Evolutionary conservation across 2,888 invertebrate species (phyloP).

Genomic region (Campoletis raptor): DNA sequence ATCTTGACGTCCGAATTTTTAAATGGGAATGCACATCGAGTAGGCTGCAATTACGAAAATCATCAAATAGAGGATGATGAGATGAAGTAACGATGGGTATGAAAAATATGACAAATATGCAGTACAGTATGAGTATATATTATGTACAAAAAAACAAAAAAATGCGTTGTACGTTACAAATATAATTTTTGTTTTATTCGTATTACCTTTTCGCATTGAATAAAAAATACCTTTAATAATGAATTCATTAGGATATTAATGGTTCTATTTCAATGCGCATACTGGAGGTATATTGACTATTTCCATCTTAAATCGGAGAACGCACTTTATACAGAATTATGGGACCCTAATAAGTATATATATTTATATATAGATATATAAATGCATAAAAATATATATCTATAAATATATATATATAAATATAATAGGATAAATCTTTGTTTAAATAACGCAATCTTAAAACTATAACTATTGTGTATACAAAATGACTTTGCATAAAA

Average conservation of each 20-base stretch:
- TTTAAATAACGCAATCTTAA: conserved; percentile 77
- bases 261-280: conserved; percentile 76
- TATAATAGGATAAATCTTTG: conserved; percentile 76
- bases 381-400: not conserved
- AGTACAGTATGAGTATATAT: conserved; percentile 81
- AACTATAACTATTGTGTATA: conserved; percentile 78
- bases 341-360: conserved; percentile 72
- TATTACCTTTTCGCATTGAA: conserved; percentile 72
- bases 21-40: not conserved
- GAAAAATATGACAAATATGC: conserved; percentile 58
- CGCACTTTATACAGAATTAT: conserved; percentile 78
- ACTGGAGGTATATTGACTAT: conserved; percentile 83
- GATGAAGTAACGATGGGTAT: not conserved
- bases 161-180: conserved; percentile 79
- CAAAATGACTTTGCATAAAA: conserved; percentile 81
- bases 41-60: not conserved
- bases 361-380: conserved; percentile 21
- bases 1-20: not conserved
- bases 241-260: conserved; percentile 76
- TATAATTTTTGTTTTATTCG: conserved; percentile 73
- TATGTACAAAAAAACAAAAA: conserved; percentile 79
- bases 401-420: conserved; percentile 55
- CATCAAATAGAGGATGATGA: not conserved
- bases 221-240: conserved; percentile 79
- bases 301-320: conserved; percentile 77